Evolutionary conservation across 1,140 invertebrate genomes (phyloP).

Genomic region (Lethocerus indicus): DNA sequence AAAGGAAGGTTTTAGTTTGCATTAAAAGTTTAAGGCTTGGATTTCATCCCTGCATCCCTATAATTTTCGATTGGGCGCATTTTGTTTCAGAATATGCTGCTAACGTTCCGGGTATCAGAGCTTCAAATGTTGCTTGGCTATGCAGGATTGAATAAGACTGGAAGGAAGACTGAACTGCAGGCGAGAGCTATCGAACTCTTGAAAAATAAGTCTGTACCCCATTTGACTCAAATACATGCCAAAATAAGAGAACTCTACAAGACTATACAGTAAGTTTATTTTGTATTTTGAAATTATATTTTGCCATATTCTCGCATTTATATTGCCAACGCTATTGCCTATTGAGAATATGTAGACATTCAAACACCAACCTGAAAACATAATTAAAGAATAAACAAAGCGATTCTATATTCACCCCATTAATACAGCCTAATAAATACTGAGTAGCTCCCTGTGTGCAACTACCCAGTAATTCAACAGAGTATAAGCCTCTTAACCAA

Average conservation of each 20-base stretch:
- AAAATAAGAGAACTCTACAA: slow-evolving; percentile 73
- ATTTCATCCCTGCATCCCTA: not conserved
- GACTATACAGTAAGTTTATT: slow-evolving; percentile 39
- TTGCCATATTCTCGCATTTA: not conserved
- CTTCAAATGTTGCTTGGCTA: slow-evolving; percentile 68
- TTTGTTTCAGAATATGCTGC: slow-evolving; percentile 49
- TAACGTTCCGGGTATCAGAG: slow-evolving; percentile 69
- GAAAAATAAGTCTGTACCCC: slow-evolving; percentile 44
- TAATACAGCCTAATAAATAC: no score
- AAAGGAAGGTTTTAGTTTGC: not conserved
- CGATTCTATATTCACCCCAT: no score
- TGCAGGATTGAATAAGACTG: slow-evolving; percentile 69
- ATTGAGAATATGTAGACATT: no score
- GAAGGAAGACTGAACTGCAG: slow-evolving; percentile 74
- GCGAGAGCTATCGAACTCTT: slow-evolving; percentile 58
- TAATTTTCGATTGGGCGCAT: not conserved
- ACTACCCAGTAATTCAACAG: no score
- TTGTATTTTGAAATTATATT: not conserved
- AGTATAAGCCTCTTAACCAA: no score
- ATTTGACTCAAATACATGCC: slow-evolving; percentile 33
- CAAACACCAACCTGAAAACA: no score
- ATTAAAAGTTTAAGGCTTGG: not conserved
- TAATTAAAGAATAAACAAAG: no score
- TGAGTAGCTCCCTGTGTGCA: no score
- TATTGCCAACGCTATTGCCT: no score